Evolutionary conservation across 1,140 invertebrate species (phyloP).

Genomic region (Geopemphigus sp.): DNA sequence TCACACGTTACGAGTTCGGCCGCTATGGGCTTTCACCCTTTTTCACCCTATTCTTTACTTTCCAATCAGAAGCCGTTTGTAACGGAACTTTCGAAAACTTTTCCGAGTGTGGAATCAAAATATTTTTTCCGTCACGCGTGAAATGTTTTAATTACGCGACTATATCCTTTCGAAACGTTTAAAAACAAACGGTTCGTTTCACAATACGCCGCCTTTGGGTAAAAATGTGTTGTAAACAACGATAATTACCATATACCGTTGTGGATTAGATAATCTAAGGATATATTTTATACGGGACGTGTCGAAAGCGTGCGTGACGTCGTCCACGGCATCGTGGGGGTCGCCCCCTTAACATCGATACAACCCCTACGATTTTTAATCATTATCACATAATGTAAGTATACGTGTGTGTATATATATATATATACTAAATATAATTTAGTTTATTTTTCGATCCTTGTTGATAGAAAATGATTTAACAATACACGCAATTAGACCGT

Average conservation of each 20-base stretch:
- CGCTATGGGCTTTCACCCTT: not conserved
- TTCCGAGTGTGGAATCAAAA: no score
- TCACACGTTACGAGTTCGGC: not conserved
- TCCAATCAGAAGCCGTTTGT: not conserved
- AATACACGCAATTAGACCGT: constrained; percentile 43
- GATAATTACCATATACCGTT: not conserved
- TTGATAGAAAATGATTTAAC: constrained; percentile 44
- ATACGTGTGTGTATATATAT: no score
- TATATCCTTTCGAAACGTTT: no score
- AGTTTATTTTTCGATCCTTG: not conserved
- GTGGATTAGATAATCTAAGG: not conserved
- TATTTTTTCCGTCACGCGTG: no score
- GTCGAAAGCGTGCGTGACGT: constrained; percentile 13
- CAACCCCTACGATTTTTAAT: not conserved
- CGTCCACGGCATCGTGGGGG: not conserved
- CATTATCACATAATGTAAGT: constrained; percentile 32
- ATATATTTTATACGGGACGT: no score
- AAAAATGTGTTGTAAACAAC: no score
- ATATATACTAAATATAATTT: no score
- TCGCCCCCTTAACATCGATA: no score
- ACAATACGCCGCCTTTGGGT: no score
- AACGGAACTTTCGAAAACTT: not conserved
- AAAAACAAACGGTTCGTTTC: no score
- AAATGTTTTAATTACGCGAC: no score
- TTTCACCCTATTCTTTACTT: not conserved